Base-by-base conservation (phyloP, 2,113 vertebrate genomes). In the Brachypteracias leptosomus region DNA sequence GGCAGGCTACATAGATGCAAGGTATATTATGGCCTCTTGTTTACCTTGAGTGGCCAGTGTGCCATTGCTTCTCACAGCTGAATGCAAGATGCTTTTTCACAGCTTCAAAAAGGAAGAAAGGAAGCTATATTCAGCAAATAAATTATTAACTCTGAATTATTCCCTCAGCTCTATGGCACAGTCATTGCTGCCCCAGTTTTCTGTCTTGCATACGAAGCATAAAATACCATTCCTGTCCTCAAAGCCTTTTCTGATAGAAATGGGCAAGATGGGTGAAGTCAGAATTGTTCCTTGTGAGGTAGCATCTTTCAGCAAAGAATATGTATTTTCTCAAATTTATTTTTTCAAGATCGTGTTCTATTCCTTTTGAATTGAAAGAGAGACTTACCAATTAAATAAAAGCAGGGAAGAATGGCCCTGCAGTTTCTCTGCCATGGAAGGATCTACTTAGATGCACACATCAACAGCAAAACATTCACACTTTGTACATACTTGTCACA, bases 101-200 rank as follows among this genome's bases (percentile, higher is more conserved):
- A 89, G 61, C 67, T 72, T 96, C 65, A 72, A 76, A 88, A 73
- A 82, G 31, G 66, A 88, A 93, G 65, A 94, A 94, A 94, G 70
- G 58, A 90, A 93, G 49, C 62, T 95, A 72, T 96, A 66, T 91
- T 87, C 89, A 91, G 83, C 87, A 93, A 92, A 96, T 96, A 79
- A 95, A 97, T 94, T 94, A 96, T 96, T 97, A 93, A 95, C 44
- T 92, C 68, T 78, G 76, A 94, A 88, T 94, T 83, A 96, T 96
- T 96, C 93, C 87, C 96, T 96, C 54, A 89, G 83, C 90, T 89
- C 83, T 78, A 8, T 88, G 76, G 68, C 73, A 61, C 42, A 86
- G 90, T 93, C 76, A 84, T 87, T 94, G 76, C 92, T 96, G 95
- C 52, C 83, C 96, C 86, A 94, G 93, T 96, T 96, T 96, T 96